Evolutionary conservation across 1,140 invertebrate genomes (phyloP), one percentile per base, ranked within the genome.

Genomic region (Drosophila tani): DNA sequence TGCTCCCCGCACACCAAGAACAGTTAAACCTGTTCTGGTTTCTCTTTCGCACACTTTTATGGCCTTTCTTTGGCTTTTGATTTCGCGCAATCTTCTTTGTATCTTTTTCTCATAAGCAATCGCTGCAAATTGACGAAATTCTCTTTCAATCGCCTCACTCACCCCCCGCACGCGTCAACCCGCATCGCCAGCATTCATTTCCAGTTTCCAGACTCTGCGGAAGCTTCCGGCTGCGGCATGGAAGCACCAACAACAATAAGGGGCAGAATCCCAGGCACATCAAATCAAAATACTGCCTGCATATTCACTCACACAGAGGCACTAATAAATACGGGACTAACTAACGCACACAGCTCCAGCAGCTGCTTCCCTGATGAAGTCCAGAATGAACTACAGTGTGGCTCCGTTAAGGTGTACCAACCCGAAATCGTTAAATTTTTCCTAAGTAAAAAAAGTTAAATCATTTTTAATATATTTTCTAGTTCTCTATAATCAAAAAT

Each of bases 11-110:
- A 69, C 62, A 70, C 65, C 46, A 53, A 82, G 74, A 80, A 87
- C 84, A 60, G 81, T 81, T 51, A 88, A 88, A 88, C 83, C 83
- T 78, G 83, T 88, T 87, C 68, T 79, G 68, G 63, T 58, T 45
- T 80, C 49, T 77, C 66, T 63, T 78, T 73, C 67, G 24, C 35
- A 60, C 68, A 62, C 43, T 50, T 62, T 64, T 68, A 68, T 55
- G 50, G 51, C 50, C 50, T 79, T 81, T 78, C 65, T 79, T 62
- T 62, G 41, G 56, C 63, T 63, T 47, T 73, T 60, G 46, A 38
- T 64, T 63, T 70, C n/a, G 59, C 43, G 64, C 53, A 56, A 38
- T 69, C 56, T 45, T 55, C 27, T 46, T 40, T 24, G 14, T 47
- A 66, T 74, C 27, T 38, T 46, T 67, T 32, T 45, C 17, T 46